These are phyloP conservation scores for Zaprionus kolodkinae DNA, from an alignment of 1,140 invertebrate species.

Conservation along the genomic window DNA sequence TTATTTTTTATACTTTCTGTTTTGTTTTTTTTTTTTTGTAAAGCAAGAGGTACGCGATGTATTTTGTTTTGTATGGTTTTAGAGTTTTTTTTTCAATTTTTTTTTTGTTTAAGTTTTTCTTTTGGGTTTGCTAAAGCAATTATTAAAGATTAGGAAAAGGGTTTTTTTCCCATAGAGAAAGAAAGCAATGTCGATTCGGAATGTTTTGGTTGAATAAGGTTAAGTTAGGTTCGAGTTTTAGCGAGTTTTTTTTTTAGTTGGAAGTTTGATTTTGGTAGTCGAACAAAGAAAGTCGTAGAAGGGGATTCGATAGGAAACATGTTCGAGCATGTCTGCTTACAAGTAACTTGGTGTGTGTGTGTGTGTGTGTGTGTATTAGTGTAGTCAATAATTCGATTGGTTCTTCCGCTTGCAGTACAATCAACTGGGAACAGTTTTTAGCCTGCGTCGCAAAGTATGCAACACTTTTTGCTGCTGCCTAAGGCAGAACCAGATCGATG, in stretches of 20 bases:
- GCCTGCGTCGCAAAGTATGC: neutral
- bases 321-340: constrained; percentile 1
- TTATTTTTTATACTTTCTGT: constrained; percentile 60
- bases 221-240: constrained; percentile 1
- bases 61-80: constrained; percentile 57
- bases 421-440: neutral
- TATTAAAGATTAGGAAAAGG: constrained; percentile 71
- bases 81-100: neutral
- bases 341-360: constrained; percentile 14
- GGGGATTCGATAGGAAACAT: constrained; percentile 8
- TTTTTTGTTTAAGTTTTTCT: constrained; percentile 31
- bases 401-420: neutral
- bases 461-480: neutral
- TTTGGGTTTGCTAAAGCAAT: constrained; percentile 66
- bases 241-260: constrained; percentile 28
- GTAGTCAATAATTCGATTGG: neutral
- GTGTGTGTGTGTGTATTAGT: constrained; percentile 1
- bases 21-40: constrained; percentile 63
- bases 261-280: constrained; percentile 42
- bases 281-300: constrained; percentile 25
- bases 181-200: neutral
- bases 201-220: constrained; percentile 3
- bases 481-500: neutral
- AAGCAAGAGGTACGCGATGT: constrained; percentile 82
- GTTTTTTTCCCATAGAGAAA: constrained; percentile 35